Percentiles rank a stretch among this genome's conserved stretches.
Evolutionary conservation across 2,797 vertebrate genomes (phyloP).

Genomic region (Acanthopagrus latus): DNA sequence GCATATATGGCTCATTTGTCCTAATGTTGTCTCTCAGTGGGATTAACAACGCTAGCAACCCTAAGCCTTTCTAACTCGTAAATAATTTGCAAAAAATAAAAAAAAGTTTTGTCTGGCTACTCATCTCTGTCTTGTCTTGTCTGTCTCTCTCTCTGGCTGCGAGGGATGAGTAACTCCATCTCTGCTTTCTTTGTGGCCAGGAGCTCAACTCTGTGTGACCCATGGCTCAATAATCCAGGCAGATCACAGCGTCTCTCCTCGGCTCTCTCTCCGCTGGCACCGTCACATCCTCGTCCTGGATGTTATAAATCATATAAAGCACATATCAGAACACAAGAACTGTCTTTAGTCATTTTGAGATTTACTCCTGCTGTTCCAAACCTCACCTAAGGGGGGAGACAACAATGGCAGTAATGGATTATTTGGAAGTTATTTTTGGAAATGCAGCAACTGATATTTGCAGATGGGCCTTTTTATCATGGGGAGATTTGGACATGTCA

Average conservation of each 20-base stretch:
- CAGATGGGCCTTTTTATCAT: background rate
- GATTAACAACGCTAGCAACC: background rate
- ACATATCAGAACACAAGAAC: background rate
- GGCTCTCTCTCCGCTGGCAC: conserved; percentile 11
- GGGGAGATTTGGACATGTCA: background rate
- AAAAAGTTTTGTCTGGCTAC: conserved; percentile 14
- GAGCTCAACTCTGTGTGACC: conserved; percentile 79
- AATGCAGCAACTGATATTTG: background rate
- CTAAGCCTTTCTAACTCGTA: background rate
- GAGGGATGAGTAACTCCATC: conserved; percentile 65
- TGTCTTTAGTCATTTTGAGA: background rate
- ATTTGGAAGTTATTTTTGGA: background rate
- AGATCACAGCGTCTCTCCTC: conserved; percentile 30
- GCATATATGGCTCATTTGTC: conserved; percentile 9
- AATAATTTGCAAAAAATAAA: conserved; percentile 22
- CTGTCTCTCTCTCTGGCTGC: conserved; percentile 23
- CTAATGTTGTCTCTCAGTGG: conserved; percentile 19
- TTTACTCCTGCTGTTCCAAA: background rate
- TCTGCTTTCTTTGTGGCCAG: conserved; percentile 64
- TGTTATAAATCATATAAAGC: conserved; percentile 2
- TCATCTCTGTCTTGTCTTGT: conserved; percentile 12
- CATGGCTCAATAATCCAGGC: conserved; percentile 53
- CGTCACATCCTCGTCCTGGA: conserved; percentile 6
- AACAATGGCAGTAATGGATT: background rate
- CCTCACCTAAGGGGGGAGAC: background rate